Base-by-base conservation (phyloP, 2,888 invertebrate genomes). In the Trissolcus brochymenae region DNA sequence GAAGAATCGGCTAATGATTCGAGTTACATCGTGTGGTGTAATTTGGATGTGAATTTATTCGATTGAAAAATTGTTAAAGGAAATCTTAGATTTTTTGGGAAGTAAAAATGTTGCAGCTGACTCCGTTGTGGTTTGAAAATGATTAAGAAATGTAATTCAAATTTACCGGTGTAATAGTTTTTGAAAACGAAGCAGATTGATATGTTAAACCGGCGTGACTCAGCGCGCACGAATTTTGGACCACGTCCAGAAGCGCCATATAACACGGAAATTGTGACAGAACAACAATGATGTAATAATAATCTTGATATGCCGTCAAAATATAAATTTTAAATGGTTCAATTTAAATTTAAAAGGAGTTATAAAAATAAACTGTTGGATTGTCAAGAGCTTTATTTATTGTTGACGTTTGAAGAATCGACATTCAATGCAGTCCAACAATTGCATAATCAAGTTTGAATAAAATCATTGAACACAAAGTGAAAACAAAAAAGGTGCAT, bases 111-210 rank as follows among this genome's bases (percentile, higher is more conserved):
- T 46, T 46, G 46, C 16, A 43, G 3, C n/a, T 19, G 19, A 25
- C 3, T 6, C 3, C 16, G 46, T 46, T n/a, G 4, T 14, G 11
- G 14, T 6, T 46, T 14, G 16, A 46, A 46, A 46, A 6, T 46
- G 46, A 46, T 16, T 46, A 46, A 16, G 16, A 16, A 46, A n/a
- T 11, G 46, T 17, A 35, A 54, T 80, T 80, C 80, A 78, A 79
- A 81, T 73, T 70, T 56, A 54, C 50, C 76, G 60, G 54, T 59
- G 62, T 56, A 40, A 71, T 71, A 51, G 60, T 50, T 57, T 43
- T 51, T 56, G 57, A 61, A 74, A 78, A 72, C 57, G 25, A 16
- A 64, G 57, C 61, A 68, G 74, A 78, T 78, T 78, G 78, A 78
- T 60, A 70, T 57, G 73, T 78, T 70, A 73, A 78, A 74, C 68